phyloP scores from a whole-genome alignment of 2,113 vertebrate species.

The Silurus glanis region DNA sequence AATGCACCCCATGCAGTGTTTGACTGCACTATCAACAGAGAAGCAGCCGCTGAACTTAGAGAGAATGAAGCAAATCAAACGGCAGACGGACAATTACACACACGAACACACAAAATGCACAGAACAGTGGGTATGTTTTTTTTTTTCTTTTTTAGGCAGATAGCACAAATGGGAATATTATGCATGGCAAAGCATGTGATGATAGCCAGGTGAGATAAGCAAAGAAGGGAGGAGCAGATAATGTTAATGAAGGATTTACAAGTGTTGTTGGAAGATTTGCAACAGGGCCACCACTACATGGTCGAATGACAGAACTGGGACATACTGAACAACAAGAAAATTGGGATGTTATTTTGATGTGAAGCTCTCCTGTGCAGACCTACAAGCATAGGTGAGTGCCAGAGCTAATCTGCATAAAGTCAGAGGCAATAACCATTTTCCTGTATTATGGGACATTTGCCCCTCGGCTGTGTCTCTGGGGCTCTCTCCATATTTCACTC shows the following conservation, averaged over 20 bases:
- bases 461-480: conserved; percentile 30
- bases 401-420: conserved; percentile 34
- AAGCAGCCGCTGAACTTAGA: conserved; percentile 63
- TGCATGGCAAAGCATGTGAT: neutral
- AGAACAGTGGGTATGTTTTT: conserved; percentile 54
- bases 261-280: conserved; percentile 39
- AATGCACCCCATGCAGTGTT: conserved; percentile 69
- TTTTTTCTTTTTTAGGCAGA: neutral
- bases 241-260: conserved; percentile 38
- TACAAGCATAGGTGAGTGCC: conserved; percentile 15
- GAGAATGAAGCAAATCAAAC: conserved; percentile 68
- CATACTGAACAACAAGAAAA: conserved; percentile 11
- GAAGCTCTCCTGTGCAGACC: conserved; percentile 30
- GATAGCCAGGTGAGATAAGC: conserved; percentile 37
- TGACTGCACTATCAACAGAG: conserved; percentile 71
- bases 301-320: conserved; percentile 43
- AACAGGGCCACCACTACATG: conserved; percentile 19
- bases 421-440: conserved; percentile 31
- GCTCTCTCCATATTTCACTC: conserved; percentile 29
- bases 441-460: conserved; percentile 25
- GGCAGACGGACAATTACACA: conserved; percentile 66
- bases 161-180: conserved; percentile 18
- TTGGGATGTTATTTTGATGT: conserved; percentile 1
- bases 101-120: conserved; percentile 48
- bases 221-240: conserved; percentile 20